Base-by-base conservation (phyloP, 2,113 vertebrate genomes). In the Limnothrissa miodon region DNA sequence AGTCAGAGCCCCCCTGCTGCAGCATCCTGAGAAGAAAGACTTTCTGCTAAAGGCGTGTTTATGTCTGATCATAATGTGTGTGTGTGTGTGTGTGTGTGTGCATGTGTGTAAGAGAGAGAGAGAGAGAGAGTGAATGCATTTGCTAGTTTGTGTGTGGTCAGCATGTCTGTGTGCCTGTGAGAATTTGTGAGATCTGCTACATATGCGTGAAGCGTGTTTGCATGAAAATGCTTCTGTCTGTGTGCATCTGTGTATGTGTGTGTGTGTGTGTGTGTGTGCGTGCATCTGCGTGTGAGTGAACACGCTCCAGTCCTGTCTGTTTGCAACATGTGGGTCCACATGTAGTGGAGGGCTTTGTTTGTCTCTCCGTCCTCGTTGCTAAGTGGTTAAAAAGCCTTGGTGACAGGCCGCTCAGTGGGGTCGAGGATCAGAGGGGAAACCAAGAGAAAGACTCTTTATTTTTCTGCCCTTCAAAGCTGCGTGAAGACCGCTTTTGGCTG, bases 391-490 rank as follows among this genome's bases (percentile, higher is more conserved):
- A 88, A 87, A 56, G 82, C 80, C 46, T 82, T 23, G 45, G 79
- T 82, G 82, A 89, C 59, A 80, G 83, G 83, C 80, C 83, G 70
- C 36, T 15, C 78, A 87, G 81, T 19, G n/a, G 78, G 86, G 81
- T 62, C 79, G 86, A 83, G 83, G 85, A 83, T 84, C n/a, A 59
- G 78, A 85, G 78, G 17, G 29, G 42, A 25, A 59, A 33, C 29
- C 66, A 29, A 74, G 29, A 83, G 78, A 83, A 56, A 83, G 66
- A 82, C 62, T 56, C 85, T 85, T 87, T 83, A 56, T 86, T 87
- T 62, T 70, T 59, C 36, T 79, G 85, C 80, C 83, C 82, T 83
- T 87, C 85, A 87, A 87, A 56, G 86, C 88, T 81, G 80, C 83
- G 80, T 87, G 84, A 89, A 84, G 82, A 74, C 86, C 51, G 59